Conservation (phyloP, 2,113 vertebrate species). For the Lamprotornis superbus region DNA sequence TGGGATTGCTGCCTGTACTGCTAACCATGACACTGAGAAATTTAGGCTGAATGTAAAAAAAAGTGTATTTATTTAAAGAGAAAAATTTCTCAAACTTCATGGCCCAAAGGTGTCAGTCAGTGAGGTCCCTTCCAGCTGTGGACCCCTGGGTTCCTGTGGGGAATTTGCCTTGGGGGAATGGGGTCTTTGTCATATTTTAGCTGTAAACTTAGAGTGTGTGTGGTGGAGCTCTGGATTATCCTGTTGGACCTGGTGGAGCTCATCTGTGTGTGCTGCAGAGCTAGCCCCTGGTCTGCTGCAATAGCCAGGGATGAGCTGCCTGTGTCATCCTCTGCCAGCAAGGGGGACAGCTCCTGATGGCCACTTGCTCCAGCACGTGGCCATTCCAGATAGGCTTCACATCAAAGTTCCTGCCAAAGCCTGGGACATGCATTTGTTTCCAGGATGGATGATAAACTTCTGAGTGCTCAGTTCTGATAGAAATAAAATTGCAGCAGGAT, state of each 20-base stretch:
- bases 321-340: background rate
- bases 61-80: background rate
- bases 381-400: background rate
- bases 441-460: background rate
- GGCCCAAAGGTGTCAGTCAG: accelerated
- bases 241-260: background rate
- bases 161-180: background rate
- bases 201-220: accelerated
- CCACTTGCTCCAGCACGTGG: background rate
- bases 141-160: background rate
- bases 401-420: background rate
- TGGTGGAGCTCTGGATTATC: background rate
- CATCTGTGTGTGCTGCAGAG: background rate
- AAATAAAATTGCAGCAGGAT: background rate
- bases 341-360: background rate
- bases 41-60: background rate
- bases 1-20: background rate
- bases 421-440: accelerated
- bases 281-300: background rate
- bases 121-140: accelerated
- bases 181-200: background rate
- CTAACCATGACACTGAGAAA: background rate
- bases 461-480: background rate
- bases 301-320: background rate
- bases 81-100: background rate